Conservation (phyloP, 1,140 invertebrate genomes). For the Formica selysi region DNA sequence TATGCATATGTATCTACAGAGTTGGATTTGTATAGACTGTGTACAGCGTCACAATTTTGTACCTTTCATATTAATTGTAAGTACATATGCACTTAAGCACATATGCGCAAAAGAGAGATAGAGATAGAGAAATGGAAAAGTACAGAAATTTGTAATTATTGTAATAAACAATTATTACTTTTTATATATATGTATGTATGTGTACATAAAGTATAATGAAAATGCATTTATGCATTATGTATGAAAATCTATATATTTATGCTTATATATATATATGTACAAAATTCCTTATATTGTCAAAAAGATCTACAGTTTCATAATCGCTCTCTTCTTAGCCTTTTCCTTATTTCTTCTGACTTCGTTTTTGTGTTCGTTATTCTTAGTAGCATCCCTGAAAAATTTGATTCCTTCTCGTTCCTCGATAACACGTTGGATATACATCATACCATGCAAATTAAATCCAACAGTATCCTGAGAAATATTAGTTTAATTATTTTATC, state of each 20-base stretch:
- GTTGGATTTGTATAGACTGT: no score
- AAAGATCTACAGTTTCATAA: slow-evolving; percentile 83
- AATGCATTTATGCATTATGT: not conserved
- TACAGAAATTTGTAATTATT: not conserved
- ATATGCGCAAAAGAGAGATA: no score
- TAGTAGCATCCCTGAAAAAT: slow-evolving; percentile 94
- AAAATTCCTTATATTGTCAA: not conserved
- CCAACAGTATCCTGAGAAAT: slow-evolving; percentile 89
- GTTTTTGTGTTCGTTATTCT: slow-evolving; percentile 89
- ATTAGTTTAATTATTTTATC: not conserved
- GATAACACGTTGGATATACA: slow-evolving; percentile 91
- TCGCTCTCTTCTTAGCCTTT: slow-evolving; percentile 89
- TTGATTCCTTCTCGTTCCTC: slow-evolving; percentile 93
- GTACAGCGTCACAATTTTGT: no score
- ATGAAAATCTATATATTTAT: not conserved
- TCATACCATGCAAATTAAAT: slow-evolving; percentile 94
- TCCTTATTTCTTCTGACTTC: slow-evolving; percentile 91
- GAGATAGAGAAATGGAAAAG: no score
- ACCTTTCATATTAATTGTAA: no score
- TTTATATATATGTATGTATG: not conserved
- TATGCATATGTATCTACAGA: no score
- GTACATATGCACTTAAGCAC: no score
- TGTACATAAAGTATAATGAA: slow-evolving; percentile 14
- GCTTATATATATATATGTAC: not conserved
- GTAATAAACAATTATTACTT: not conserved